phyloP scores from a whole-genome alignment of 2,888 invertebrate genomes.

The Rugalucina vietnamica region DNA sequence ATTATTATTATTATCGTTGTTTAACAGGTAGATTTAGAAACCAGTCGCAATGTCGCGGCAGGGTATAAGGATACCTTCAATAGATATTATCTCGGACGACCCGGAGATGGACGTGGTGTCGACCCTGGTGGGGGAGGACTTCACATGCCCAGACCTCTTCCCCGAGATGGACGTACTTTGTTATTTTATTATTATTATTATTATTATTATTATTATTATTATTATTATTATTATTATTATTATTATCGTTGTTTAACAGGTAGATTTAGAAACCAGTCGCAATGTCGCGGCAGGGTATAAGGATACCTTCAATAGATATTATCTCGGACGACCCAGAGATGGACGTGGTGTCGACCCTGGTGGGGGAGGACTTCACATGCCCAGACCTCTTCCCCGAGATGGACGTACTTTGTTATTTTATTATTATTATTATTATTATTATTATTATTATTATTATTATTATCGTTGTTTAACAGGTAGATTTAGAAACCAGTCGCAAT shows the following conservation, averaged over 20 bases:
- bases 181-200: no score
- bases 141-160: constrained; percentile 87
- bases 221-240: no score
- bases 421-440: no score
- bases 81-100: not conserved
- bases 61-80: not conserved
- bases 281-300: not conserved
- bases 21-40: no score
- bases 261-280: no score
- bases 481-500: no score
- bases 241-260: no score
- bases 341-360: not conserved
- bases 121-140: constrained; percentile 23
- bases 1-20: no score
- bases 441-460: no score
- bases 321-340: not conserved
- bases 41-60: not conserved
- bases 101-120: not conserved
- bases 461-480: no score
- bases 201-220: no score
- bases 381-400: constrained; percentile 95
- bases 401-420: no score
- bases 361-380: constrained; percentile 33
- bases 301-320: not conserved
- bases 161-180: constrained; percentile 99